These are phyloP conservation scores for Temnothorax ravouxi DNA, from an alignment of 2,888 invertebrate genomes.

Conservation along the genomic window DNA sequence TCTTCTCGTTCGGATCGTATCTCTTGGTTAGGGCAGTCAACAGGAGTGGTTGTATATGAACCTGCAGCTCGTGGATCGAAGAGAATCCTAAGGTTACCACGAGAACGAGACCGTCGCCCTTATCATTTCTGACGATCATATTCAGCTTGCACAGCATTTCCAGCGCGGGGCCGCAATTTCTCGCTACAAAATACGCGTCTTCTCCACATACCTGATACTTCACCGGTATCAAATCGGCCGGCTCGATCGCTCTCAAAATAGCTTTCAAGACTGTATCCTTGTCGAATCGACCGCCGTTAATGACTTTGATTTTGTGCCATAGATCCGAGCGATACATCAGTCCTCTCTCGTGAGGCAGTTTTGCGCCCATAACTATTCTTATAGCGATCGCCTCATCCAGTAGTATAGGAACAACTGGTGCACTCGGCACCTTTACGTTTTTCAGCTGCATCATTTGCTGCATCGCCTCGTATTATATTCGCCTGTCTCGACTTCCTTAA, in stretches of 20 bases:
- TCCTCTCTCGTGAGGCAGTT: constrained; percentile 79
- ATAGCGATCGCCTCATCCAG: constrained; percentile 79
- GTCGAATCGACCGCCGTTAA: constrained; percentile 81
- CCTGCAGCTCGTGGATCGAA: constrained; percentile 85
- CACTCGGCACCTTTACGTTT: constrained; percentile 61
- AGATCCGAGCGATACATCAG: constrained; percentile 82
- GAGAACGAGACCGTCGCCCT: constrained; percentile 81
- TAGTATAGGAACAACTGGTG: constrained; percentile 67
- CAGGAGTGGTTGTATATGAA: constrained; percentile 87
- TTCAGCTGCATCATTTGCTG: background rate
- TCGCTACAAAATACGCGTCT: constrained; percentile 86
- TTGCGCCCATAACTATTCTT: constrained; percentile 76
- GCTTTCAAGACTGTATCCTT: constrained; percentile 85
- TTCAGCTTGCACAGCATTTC: constrained; percentile 86
- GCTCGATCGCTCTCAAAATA: constrained; percentile 86
- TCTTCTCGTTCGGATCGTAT: constrained; percentile 81
- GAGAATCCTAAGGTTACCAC: constrained; percentile 86
- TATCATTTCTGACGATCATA: constrained; percentile 82
- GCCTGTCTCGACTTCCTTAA: background rate
- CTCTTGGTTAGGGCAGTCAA: constrained; percentile 83
- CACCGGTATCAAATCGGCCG: constrained; percentile 87
- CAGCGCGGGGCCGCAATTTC: constrained; percentile 87
- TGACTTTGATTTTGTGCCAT: constrained; percentile 83
- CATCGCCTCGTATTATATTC: background rate
- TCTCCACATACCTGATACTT: constrained; percentile 83